A percentile compares a stretch with the other conserved stretches of the same genome.
Conservation (phyloP, 1,140 invertebrate species). For the Bombus superbus region DNA sequence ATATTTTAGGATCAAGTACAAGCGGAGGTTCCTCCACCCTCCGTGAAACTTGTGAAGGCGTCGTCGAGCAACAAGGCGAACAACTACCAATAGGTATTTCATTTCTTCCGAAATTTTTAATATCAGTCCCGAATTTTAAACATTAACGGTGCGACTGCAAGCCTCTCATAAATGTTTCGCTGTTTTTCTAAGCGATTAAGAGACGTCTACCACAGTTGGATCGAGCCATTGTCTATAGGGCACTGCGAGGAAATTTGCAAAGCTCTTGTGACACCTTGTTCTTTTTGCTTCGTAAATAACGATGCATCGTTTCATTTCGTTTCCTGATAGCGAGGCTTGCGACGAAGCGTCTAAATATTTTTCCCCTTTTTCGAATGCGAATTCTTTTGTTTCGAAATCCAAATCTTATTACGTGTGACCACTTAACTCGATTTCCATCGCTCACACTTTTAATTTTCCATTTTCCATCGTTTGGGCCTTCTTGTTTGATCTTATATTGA, state of each 20-base stretch:
- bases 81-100: constrained; percentile 76
- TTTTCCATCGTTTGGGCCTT: constrained; percentile 47
- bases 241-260: constrained; percentile 61
- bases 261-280: constrained; percentile 2
- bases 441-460: constrained; percentile 3
- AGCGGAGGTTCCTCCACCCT: constrained; percentile 77
- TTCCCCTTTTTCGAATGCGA: neutral
- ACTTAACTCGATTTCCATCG: neutral
- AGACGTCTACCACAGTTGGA: constrained; percentile 79
- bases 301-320: constrained; percentile 55
- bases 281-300: constrained; percentile 20
- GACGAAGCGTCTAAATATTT: constrained; percentile 26
- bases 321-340: constrained; percentile 61
- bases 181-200: constrained; percentile 51
- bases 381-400: neutral
- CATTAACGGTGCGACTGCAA: constrained; percentile 62
- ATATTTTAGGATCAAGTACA: constrained; percentile 77
- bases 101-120: constrained; percentile 20
- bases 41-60: constrained; percentile 72
- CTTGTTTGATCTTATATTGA: constrained; percentile 72
- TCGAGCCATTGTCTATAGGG: constrained; percentile 81
- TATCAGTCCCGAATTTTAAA: constrained; percentile 35
- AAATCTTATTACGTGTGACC: neutral
- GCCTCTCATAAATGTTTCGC: constrained; percentile 66
- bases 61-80: constrained; percentile 69